Evolutionary conservation across 2,888 invertebrate species (phyloP).

Genomic region (Limnephilus rhombicus): DNA sequence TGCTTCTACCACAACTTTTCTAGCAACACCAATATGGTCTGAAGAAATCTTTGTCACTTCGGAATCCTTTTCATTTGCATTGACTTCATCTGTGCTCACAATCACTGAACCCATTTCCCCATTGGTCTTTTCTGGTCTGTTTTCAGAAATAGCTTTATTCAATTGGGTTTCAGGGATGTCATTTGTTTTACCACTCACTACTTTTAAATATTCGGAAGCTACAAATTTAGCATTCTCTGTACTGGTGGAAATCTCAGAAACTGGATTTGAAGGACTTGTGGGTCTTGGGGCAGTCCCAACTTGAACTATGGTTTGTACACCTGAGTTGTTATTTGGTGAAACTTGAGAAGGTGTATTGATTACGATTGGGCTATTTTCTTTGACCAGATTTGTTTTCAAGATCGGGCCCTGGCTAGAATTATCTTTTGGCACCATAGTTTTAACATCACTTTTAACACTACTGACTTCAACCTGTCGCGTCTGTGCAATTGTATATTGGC

Average conservation of each 20-base stretch:
- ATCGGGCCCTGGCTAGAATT: slow-evolving; percentile 19
- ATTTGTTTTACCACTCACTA: slow-evolving; percentile 76
- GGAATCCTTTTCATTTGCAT: slow-evolving; percentile 70
- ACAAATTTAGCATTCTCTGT: slow-evolving; percentile 80
- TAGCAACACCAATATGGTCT: slow-evolving; percentile 76
- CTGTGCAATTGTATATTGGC: slow-evolving; percentile 74
- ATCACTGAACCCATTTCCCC: slow-evolving; percentile 69
- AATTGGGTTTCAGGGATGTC: slow-evolving; percentile 67
- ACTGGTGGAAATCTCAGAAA: slow-evolving; percentile 54
- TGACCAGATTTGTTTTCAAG: slow-evolving; percentile 30
- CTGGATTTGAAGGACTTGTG: slow-evolving; percentile 65
- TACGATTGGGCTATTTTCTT: slow-evolving; percentile 39
- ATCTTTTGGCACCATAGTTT: slow-evolving; percentile 37
- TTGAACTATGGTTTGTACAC: slow-evolving; percentile 66
- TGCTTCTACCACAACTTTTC: slow-evolving; percentile 81
- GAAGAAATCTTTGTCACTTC: slow-evolving; percentile 72
- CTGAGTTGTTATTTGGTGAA: slow-evolving; percentile 55
- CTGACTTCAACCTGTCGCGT: slow-evolving; percentile 54
- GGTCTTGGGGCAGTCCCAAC: slow-evolving; percentile 66
- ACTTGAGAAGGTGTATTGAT: slow-evolving; percentile 44
- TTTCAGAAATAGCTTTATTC: slow-evolving; percentile 67
- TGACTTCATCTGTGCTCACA: slow-evolving; percentile 70
- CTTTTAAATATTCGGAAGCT: slow-evolving; percentile 82
- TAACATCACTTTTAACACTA: slow-evolving; percentile 35
- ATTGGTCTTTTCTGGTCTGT: slow-evolving; percentile 69